These are phyloP conservation scores for Calcarius ornatus DNA, from an alignment of 2,113 vertebrate genomes.

Conservation along the genomic window DNA sequence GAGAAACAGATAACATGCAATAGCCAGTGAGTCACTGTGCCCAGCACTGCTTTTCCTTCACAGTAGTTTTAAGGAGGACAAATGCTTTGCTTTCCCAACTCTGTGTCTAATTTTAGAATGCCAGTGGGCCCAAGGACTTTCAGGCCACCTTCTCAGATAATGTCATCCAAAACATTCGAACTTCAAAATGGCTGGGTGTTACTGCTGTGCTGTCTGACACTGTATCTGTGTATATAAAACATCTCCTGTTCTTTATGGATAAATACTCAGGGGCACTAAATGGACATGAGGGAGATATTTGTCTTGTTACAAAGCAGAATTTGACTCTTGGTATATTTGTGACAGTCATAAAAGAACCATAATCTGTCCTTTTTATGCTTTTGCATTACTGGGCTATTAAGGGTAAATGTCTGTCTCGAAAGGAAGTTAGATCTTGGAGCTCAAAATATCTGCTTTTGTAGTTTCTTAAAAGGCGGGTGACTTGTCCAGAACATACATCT, in stretches of 20 bases:
- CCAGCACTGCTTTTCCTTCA: background rate
- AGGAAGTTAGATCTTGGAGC: background rate
- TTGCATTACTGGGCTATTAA: background rate
- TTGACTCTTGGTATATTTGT: background rate
- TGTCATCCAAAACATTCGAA: background rate
- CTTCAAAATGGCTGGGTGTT: background rate
- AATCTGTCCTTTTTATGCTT: background rate
- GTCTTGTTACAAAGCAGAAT: background rate
- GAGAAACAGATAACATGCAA: slow-evolving; percentile 15
- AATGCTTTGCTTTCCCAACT: background rate
- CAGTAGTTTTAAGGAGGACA: background rate
- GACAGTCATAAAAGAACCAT: background rate
- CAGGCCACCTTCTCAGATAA: background rate
- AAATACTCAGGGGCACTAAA: background rate
- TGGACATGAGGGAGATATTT: background rate
- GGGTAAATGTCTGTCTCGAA: background rate
- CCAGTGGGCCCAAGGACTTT: background rate
- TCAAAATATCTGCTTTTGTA: background rate
- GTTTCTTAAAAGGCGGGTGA: background rate
- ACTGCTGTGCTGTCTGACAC: background rate
- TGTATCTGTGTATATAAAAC: background rate
- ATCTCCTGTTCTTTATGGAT: background rate
- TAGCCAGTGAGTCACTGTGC: slow-evolving; percentile 22
- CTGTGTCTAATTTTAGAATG: background rate
- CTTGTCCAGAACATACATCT: background rate